Base-by-base conservation (phyloP, 2,113 vertebrate species). In the Phasianus colchicus region DNA sequence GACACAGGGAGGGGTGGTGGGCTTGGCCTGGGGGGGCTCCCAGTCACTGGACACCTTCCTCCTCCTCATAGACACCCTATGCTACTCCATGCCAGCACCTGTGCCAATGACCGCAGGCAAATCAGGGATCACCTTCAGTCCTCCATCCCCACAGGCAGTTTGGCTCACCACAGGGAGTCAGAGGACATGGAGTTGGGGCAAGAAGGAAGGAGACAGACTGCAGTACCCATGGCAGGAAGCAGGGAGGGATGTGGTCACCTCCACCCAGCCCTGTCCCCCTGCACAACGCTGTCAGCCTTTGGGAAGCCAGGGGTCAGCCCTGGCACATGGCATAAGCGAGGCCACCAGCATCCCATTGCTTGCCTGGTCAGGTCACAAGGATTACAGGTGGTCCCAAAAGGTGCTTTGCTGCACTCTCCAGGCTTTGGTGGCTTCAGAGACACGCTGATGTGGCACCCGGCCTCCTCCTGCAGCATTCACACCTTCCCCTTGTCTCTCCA, bases 401-500 rank as follows among this genome's bases (percentile, higher is more conserved):
- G 3, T 1, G 34, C 45, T 50, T 50, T 36, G 45, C 45, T 52
- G 47, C 5, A 8, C 1, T 2, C 65, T 91, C 27, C 61, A 43
- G 72, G 40, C 24, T 91, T 60, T 54, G 36, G 9, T 80, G 45
- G 27, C 65, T 90, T 83, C 0, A 0, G 47, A 83, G 45, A 40
- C 43, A 24, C 27, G 5, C 15, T 11, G 52, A 32, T 43, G 16
- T 74, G 48, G 10, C 36, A 77, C 11, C 5, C 18, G 25, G 40
- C 21, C n/a, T 76, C 47, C 22, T 89, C 85, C 55, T 4, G 3
- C 86, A 52, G 20, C 71, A 3, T 65, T 90, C 58, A 96, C 93
- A 48, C 15, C 58, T 22, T 81, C 22, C 70, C 58, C 29, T 95
- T 83, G 45, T 96, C 50, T 96, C 78, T 90, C 80, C 60, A 15